Conservation (phyloP, 2,797 vertebrate species). For the Coluber constrictor region DNA sequence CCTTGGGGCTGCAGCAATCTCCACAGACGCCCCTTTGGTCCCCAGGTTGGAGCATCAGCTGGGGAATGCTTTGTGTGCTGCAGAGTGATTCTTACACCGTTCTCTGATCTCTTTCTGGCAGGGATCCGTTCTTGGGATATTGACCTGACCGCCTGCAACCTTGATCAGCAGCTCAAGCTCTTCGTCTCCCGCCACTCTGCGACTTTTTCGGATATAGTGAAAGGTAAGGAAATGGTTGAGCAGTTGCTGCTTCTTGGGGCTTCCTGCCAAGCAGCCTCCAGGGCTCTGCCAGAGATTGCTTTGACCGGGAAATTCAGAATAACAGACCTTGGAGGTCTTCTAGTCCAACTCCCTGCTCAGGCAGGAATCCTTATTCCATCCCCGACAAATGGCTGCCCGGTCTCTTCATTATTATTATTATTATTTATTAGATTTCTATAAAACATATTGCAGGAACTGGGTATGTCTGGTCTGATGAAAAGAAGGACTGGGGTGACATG, state of each 20-base stretch:
- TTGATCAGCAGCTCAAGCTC: conserved; percentile 90
- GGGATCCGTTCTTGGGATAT: conserved; percentile 86
- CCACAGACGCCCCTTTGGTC: not conserved
- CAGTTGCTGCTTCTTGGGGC: not conserved
- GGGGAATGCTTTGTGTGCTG: not conserved
- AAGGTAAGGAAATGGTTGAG: conserved; percentile 70
- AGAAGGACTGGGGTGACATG: too few species aligned
- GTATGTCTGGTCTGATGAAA: too few species aligned
- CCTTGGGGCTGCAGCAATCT: not conserved
- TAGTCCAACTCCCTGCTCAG: not conserved
- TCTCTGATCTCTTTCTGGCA: conserved; percentile 35
- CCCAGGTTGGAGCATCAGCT: not conserved
- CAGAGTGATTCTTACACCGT: fast-evolving
- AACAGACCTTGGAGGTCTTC: not conserved
- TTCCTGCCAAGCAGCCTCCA: not conserved
- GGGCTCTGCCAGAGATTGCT: not conserved
- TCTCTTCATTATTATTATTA: too few species aligned
- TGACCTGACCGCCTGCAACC: conserved; percentile 74
- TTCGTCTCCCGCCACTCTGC: conserved; percentile 93
- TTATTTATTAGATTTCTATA: too few species aligned
- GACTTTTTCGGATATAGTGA: conserved; percentile 83
- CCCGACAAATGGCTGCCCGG: not conserved
- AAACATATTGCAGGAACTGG: too few species aligned
- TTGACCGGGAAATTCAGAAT: not conserved
- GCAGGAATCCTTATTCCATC: not conserved